Base-by-base conservation (phyloP, 2,888 invertebrate genomes). In the Homarus gammarus region DNA sequence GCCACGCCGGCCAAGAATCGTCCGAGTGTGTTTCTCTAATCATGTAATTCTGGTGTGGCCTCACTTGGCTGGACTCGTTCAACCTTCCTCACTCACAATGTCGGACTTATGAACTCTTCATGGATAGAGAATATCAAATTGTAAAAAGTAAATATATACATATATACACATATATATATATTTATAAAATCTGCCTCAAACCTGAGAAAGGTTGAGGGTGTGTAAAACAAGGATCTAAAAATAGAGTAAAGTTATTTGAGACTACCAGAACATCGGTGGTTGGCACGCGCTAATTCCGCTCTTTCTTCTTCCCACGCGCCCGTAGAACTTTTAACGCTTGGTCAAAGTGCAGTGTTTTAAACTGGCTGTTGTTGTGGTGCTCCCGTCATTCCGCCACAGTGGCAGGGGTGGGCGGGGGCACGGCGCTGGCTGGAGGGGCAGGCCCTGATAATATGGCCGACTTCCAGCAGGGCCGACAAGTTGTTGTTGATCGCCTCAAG, bases 401-500 rank as follows among this genome's bases (percentile, higher is more conserved):
- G 89, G 89, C 89, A 89, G 89, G 89, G 85, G 89, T 89, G 89
- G 89, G 89, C 79, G 89, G 89, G 78, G 89, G 89, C 84, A 85
- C 89, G 64, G 89, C 89, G 70, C 75, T 89, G 70, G 89, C 89
- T 85, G 89, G 89, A 75, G 89, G 89, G 79, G 84, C 89, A 75
- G 88, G 88, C 85, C 90, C 87, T 90, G 90, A 89, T 90, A 92
- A 84, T 92, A 92, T 92, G 92, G 92, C 92, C 81, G 92, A 92
- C 88, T 90, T 89, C 70, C 91, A 91, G 90, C 92, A 89, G 84
- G 89, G 89, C 89, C 85, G 90, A 84, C 92, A 97, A 94, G 97
- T 97, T 93, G 97, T 97, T 93, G 96, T 98, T 93, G 98, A 98
- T 94, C 95, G 97, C 92, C 95, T 97, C 86, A 95, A 96, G 91